Percentiles rank a stretch among this genome's conserved stretches.
Conservation (phyloP, 2,113 vertebrate species). For the Sitta europaea region DNA sequence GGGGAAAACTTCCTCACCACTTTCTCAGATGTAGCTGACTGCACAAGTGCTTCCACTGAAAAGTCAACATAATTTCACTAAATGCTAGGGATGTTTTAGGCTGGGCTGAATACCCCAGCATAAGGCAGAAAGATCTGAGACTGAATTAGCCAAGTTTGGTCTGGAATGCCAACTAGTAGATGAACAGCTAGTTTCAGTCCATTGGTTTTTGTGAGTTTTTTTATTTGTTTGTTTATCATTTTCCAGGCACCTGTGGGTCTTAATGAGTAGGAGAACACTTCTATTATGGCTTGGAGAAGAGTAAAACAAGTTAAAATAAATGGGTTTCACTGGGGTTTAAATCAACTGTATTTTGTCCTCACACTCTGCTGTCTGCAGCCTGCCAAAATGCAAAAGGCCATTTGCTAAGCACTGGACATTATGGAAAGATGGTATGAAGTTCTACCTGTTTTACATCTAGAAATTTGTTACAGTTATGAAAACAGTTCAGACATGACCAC, state of each 20-base stretch:
- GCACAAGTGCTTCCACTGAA: neutral
- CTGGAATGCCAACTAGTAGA: neutral
- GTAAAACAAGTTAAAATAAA: neutral
- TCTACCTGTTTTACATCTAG: neutral
- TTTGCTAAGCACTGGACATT: neutral
- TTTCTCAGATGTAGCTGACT: neutral
- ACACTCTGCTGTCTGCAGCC: neutral
- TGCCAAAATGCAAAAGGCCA: neutral
- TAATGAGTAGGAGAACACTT: neutral
- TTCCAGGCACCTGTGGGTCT: neutral
- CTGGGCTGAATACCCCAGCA: neutral
- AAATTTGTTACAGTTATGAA: neutral
- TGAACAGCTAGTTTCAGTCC: fast-evolving
- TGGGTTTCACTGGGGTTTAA: neutral
- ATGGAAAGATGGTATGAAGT: neutral
- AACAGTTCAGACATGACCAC: neutral
- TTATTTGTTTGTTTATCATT: neutral
- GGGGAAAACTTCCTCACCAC: neutral
- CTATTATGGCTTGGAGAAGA: neutral
- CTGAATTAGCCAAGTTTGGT: neutral
- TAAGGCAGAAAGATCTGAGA: neutral
- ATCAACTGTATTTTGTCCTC: neutral
- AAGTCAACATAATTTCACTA: neutral
- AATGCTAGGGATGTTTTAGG: neutral
- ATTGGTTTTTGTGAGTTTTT: neutral